phyloP scores from a whole-genome alignment of 2,113 vertebrate species.

The Orthochromis indermauri region DNA sequence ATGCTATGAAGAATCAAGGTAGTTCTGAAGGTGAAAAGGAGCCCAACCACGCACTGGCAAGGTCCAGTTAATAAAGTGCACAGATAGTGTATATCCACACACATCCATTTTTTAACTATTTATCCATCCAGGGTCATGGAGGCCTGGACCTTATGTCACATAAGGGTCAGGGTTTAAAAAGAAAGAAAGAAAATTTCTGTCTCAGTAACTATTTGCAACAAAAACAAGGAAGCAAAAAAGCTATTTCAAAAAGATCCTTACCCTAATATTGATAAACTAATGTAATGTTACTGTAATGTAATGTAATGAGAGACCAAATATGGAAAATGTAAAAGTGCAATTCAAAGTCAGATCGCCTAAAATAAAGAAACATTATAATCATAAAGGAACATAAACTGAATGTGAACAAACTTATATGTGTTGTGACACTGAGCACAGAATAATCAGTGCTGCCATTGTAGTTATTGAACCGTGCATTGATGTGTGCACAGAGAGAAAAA shows the following conservation, averaged over 20 bases:
- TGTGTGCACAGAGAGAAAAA: background rate
- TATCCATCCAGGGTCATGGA: background rate
- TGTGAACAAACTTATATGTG: background rate
- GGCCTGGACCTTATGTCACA: background rate
- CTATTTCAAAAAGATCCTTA: background rate
- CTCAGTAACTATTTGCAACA: background rate
- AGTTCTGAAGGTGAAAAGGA: background rate
- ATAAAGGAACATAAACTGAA: background rate
- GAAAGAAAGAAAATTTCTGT: background rate
- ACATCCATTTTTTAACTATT: background rate
- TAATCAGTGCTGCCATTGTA: background rate
- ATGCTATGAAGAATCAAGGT: background rate
- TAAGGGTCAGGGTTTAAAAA: background rate
- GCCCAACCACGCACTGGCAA: background rate
- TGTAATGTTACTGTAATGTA: background rate
- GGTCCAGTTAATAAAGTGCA: background rate
- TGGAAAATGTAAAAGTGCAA: background rate
- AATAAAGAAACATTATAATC: background rate
- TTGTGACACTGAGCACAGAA: slow-evolving; percentile 20
- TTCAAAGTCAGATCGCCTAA: background rate
- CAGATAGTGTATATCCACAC: background rate
- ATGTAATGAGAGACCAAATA: background rate
- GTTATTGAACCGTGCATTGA: slow-evolving; percentile 1
- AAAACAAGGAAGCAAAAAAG: background rate
- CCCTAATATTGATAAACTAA: background rate